Conservation (phyloP, 37 sponge, comb jelly and placozoan species). For the Geodia barretti region DNA sequence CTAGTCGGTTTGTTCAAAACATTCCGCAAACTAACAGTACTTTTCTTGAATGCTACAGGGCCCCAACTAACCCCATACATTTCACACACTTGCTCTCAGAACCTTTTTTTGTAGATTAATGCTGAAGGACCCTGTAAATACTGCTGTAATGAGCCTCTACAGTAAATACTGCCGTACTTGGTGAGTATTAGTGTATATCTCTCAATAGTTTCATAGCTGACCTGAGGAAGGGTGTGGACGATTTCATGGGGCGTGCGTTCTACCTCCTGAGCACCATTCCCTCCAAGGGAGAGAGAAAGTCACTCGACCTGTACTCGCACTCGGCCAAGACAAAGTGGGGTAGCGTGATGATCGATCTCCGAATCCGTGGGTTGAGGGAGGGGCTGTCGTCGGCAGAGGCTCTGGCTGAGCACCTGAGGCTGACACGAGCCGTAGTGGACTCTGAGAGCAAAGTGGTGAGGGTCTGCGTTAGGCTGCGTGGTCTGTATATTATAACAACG, state of each 20-base stretch:
- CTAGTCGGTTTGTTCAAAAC: too few relatives aligned
- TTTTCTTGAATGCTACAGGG: too few relatives aligned
- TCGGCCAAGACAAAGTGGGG: slow-evolving; percentile 39
- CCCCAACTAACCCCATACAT: too few relatives aligned
- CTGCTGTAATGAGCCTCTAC: too few relatives aligned
- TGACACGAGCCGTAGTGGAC: slow-evolving; percentile 1
- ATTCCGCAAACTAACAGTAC: too few relatives aligned
- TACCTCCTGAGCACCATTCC: slow-evolving; percentile 28
- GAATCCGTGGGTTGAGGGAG: slow-evolving; percentile 14
- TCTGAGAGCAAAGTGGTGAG: slow-evolving; percentile 10
- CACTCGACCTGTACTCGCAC: slow-evolving; percentile 43
- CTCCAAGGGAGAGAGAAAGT: slow-evolving; percentile 11
- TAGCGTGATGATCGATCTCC: not conserved
- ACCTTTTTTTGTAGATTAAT: too few relatives aligned
- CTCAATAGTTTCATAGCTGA: slow-evolving; percentile 29
- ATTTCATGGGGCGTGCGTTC: slow-evolving; percentile 64
- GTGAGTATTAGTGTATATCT: too few relatives aligned
- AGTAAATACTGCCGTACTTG: too few relatives aligned
- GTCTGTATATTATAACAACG: too few relatives aligned
- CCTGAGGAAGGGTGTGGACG: slow-evolving; percentile 33
- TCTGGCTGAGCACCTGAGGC: not conserved
- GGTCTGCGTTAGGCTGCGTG: not conserved
- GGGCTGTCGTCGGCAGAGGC: not conserved
- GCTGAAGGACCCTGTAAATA: too few relatives aligned
- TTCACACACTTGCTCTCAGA: too few relatives aligned